Evolutionary conservation across 1,140 invertebrate species (phyloP).

Genomic region (Polypedilum vanderplanki): DNA sequence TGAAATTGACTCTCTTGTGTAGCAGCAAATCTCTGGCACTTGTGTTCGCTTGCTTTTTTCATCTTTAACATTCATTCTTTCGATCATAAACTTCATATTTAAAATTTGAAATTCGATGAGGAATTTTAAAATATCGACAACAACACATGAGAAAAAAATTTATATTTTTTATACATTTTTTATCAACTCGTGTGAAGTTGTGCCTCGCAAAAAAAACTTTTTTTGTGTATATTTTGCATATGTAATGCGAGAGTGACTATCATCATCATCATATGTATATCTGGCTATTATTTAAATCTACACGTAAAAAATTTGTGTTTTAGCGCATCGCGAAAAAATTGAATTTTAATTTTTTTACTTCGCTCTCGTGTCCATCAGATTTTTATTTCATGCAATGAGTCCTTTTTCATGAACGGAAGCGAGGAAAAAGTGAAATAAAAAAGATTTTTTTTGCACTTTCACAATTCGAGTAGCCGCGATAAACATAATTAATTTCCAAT

Average conservation of each 20-base stretch:
- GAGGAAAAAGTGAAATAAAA: not conserved
- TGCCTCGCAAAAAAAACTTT: not conserved
- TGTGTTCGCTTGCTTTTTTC: no score
- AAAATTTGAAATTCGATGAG: slow-evolving; percentile 4
- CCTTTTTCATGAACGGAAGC: not conserved
- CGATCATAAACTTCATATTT: not conserved
- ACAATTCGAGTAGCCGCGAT: not conserved
- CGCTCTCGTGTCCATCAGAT: not conserved
- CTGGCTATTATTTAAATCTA: not conserved
- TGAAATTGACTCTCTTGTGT: slow-evolving; percentile 3
- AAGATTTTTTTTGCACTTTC: not conserved
- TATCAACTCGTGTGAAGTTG: slow-evolving; percentile 8
- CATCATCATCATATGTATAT: not conserved
- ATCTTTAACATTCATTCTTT: not conserved
- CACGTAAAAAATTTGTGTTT: not conserved
- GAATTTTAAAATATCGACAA: slow-evolving; percentile 1
- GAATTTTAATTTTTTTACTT: slow-evolving; percentile 16
- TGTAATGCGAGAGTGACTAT: slow-evolving; percentile 4
- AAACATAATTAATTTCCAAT: slow-evolving; percentile 14
- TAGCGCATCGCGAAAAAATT: not conserved
- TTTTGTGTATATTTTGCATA: not conserved
- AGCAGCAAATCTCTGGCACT: not conserved
- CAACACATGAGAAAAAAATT: no score
- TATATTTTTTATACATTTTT: not conserved
- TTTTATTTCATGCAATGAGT: no score